Evolutionary conservation across 1,140 invertebrate species (phyloP).

Genomic region (Drosophila lowei): DNA sequence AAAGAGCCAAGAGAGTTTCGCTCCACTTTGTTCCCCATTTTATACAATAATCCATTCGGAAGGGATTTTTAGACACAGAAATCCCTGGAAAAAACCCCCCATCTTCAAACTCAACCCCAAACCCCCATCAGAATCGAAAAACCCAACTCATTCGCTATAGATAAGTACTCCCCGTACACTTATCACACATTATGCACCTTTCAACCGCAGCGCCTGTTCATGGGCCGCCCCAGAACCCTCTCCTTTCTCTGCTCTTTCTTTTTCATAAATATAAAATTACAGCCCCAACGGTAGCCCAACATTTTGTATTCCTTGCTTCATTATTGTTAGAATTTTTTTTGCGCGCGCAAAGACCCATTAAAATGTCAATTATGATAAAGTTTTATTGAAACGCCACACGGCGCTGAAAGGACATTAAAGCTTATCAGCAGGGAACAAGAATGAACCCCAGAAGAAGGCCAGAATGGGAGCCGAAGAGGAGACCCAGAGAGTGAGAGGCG

Average conservation of each 20-base stretch:
- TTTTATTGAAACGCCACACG: constrained; percentile 76
- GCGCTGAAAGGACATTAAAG: constrained; percentile 54
- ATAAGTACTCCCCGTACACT: constrained; percentile 25
- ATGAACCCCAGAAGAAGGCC: constrained; percentile 36
- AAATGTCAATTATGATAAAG: constrained; percentile 82
- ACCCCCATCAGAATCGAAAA: background rate
- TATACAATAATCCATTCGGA: too few relatives aligned
- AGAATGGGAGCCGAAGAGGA: background rate
- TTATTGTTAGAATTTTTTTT: constrained; percentile 21
- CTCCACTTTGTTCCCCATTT: too few relatives aligned
- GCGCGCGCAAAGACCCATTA: constrained; percentile 48
- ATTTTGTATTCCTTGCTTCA: constrained; percentile 26
- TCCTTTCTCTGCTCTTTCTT: background rate
- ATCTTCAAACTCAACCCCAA: too few relatives aligned
- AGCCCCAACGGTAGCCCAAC: constrained; percentile 25
- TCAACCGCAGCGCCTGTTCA: constrained; percentile 49
- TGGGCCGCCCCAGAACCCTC: constrained; percentile 16
- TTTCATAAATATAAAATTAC: constrained; percentile 76
- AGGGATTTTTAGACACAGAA: too few relatives aligned
- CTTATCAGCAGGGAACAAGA: constrained; percentile 55
- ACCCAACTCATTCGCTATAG: constrained; percentile 13
- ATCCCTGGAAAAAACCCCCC: too few relatives aligned
- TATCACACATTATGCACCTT: constrained; percentile 73
- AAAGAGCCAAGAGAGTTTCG: too few relatives aligned
- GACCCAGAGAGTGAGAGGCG: background rate